These are phyloP conservation scores for Dasyornis broadbenti DNA, from an alignment of 2,113 vertebrate genomes.

Conservation along the genomic window DNA sequence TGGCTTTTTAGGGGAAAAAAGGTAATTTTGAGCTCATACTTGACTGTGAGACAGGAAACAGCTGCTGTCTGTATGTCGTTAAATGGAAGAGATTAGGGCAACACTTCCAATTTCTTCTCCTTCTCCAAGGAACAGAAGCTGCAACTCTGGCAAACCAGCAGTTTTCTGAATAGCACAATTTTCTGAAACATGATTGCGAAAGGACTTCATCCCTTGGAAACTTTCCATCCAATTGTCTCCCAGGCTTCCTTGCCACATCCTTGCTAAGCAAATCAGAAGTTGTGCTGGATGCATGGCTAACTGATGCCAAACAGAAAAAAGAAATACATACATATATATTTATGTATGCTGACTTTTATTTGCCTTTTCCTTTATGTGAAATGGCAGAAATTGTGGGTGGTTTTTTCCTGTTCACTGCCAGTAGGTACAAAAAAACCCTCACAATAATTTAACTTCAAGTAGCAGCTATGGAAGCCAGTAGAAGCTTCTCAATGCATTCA, in stretches of 20 bases:
- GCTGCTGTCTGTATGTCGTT: neutral
- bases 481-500: neutral
- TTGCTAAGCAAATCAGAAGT: neutral
- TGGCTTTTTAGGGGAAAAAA: neutral
- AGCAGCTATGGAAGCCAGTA: neutral
- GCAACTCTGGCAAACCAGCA: neutral
- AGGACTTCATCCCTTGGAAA: neutral
- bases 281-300: neutral
- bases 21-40: neutral
- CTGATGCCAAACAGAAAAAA: neutral
- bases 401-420: neutral
- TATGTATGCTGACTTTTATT: neutral
- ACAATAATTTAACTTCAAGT: neutral
- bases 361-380: neutral
- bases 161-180: neutral
- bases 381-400: neutral
- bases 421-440: neutral
- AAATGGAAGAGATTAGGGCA: neutral
- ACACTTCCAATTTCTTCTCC: neutral
- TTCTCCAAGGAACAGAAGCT: neutral
- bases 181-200: neutral
- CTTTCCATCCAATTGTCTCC: neutral
- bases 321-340: neutral
- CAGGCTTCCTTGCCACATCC: fast-evolving
- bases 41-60: neutral